Evolutionary conservation across 2,113 vertebrate species (phyloP), one percentile per base, ranked within the genome.

Genomic region (Callipepla californica): DNA sequence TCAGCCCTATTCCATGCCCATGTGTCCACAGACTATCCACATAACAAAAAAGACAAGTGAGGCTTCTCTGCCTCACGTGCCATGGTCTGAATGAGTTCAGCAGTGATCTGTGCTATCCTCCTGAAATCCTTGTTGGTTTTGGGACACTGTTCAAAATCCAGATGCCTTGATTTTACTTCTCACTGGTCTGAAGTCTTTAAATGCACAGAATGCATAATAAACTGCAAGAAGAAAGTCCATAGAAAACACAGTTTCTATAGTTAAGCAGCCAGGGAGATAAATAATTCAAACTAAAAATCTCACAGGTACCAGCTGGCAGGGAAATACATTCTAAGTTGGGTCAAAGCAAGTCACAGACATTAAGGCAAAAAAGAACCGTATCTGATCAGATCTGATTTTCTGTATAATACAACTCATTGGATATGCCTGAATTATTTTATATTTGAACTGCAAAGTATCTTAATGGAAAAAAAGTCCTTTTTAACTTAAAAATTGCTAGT

Each of bases 311-410:
- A 78, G 79, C 82, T 79, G 76, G 19, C 70, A 85, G 44, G 28
- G 21, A 85, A 93, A 68, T 40, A 77, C 0, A 1, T 61, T 36
- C 36, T 44, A 75, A 53, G 42, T 50, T 50, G 62, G 82, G 75
- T 72, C 89, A 90, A 79, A 92, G 62, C 50, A 85, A 90, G 51
- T 82, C 67, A 66, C 26, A 80, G 75, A 82, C 51, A 92, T 68
- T 67, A 85, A 65, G 74, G 74, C 69, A 87, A 63, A 87, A 78
- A 81, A 13, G 13, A 44, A 89, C 58, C 62, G 51, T 44, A 74
- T 6, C 40, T 34, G n/a, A 90, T 0, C 3, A 82, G 47, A 85
- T 87, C 47, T 67, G 38, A 59, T 85, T 75, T 93, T 59, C 67
- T 68, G 47, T 38, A 58, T 40, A 81, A 66, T 34, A 67, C 66